Conservation (phyloP, 2,888 invertebrate species). For the Melieria picta region DNA sequence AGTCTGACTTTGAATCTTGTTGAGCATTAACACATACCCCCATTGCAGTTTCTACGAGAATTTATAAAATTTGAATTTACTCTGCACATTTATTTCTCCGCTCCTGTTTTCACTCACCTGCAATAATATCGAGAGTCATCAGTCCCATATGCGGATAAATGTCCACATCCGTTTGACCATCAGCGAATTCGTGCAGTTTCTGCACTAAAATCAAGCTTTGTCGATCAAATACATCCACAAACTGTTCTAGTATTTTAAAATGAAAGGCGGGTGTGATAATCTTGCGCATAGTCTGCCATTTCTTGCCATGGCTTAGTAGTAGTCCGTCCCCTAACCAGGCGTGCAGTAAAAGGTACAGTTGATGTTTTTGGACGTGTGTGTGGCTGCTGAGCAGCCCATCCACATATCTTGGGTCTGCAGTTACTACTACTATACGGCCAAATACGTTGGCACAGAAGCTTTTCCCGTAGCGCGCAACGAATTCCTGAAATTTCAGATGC, state of each 20-base stretch:
- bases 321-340: slow-evolving; percentile 62
- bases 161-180: slow-evolving; percentile 66
- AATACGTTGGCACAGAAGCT: slow-evolving; percentile 42
- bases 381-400: slow-evolving; percentile 54
- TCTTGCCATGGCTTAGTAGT: slow-evolving; percentile 58
- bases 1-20: slow-evolving; percentile 69
- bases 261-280: slow-evolving; percentile 83
- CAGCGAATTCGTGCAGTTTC: slow-evolving; percentile 65
- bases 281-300: slow-evolving; percentile 76
- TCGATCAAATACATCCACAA: slow-evolving; percentile 75
- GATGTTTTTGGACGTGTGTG: slow-evolving; percentile 55
- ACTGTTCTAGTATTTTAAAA: slow-evolving; percentile 79
- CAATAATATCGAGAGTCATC: slow-evolving; percentile 72
- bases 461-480: slow-evolving; percentile 39
- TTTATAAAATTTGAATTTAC: slow-evolving; percentile 12
- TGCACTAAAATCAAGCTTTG: slow-evolving; percentile 71
- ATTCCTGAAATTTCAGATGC: slow-evolving; percentile 42
- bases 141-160: slow-evolving; percentile 72
- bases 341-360: slow-evolving; percentile 53
- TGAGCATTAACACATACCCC: slow-evolving; percentile 65
- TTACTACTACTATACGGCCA: slow-evolving; percentile 49
- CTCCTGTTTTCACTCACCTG: slow-evolving; percentile 38
- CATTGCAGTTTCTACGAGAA: slow-evolving; percentile 50
- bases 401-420: slow-evolving; percentile 54
- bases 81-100: background rate